Evolutionary conservation across 2,888 invertebrate species (phyloP).

Genomic region (Pseudanteris insignis): DNA sequence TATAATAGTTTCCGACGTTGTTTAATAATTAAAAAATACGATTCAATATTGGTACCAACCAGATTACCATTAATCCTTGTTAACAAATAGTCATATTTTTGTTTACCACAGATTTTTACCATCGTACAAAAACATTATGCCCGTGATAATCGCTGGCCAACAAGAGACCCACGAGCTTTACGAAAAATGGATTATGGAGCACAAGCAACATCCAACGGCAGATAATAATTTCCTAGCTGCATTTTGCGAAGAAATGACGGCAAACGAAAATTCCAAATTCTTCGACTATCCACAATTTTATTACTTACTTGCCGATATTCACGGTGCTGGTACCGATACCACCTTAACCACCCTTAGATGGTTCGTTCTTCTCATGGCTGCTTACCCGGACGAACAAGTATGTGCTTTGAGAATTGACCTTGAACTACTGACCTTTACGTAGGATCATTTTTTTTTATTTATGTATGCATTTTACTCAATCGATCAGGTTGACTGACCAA

Average conservation of each 20-base stretch:
- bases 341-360: conserved; percentile 82
- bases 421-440: too few species aligned
- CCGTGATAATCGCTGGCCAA: conserved; percentile 76
- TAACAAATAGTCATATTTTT: too few species aligned
- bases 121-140: conserved; percentile 72
- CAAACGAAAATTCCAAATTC: conserved; percentile 65
- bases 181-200: conserved; percentile 61
- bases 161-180: conserved; percentile 78
- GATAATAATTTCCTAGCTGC: conserved; percentile 72
- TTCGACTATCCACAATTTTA: conserved; percentile 76
- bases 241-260: conserved; percentile 72
- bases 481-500: too few species aligned
- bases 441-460: too few species aligned
- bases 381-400: conserved; percentile 75
- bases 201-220: neutral
- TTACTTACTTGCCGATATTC: conserved; percentile 82
- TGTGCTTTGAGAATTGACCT: too few species aligned
- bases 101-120: conserved; percentile 76
- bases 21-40: too few species aligned
- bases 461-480: too few species aligned
- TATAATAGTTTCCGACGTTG: too few species aligned
- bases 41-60: too few species aligned
- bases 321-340: conserved; percentile 88
- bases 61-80: too few species aligned
- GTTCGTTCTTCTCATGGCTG: conserved; percentile 82